Percentiles rank a stretch among this genome's conserved stretches.
Conservation (phyloP, 1,140 invertebrate genomes). For the Sesamia nonagrioides region DNA sequence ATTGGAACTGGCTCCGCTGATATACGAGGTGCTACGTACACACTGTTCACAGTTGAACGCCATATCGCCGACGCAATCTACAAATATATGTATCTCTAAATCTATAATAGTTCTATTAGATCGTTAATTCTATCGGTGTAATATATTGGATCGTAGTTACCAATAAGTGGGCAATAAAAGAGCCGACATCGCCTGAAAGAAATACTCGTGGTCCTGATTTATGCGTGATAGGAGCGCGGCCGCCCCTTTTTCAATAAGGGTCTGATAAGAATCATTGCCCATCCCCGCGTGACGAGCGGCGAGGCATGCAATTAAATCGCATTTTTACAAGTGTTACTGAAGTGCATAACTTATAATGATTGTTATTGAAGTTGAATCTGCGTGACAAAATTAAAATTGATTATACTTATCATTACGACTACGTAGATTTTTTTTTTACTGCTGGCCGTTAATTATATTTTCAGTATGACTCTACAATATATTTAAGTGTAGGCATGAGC, state of each 20-base stretch:
- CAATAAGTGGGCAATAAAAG: conserved; percentile 81
- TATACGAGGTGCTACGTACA: no score
- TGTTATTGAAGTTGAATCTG: no score
- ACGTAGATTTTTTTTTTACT: no score
- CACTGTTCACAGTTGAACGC: no score
- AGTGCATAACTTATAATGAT: not conserved
- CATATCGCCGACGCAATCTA: not conserved
- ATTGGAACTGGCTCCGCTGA: no score
- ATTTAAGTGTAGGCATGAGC: no score
- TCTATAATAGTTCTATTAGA: conserved; percentile 41
- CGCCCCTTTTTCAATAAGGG: conserved; percentile 83
- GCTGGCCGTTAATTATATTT: no score
- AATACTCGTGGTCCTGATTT: conserved; percentile 78
- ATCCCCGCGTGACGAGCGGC: conserved; percentile 66
- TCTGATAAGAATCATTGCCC: conserved; percentile 84
- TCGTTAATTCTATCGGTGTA: conserved; percentile 31
- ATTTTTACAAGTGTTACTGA: conserved; percentile 46
- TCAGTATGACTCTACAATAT: no score
- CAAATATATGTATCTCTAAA: conserved; percentile 16
- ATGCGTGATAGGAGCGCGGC: conserved; percentile 78
- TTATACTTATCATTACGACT: no score
- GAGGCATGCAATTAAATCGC: conserved; percentile 78
- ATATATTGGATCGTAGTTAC: conserved; percentile 68
- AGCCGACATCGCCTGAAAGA: conserved; percentile 64
- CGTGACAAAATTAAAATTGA: no score